Evolutionary conservation across 2,113 vertebrate species (phyloP).

Genomic region (Malurus melanocephalus): DNA sequence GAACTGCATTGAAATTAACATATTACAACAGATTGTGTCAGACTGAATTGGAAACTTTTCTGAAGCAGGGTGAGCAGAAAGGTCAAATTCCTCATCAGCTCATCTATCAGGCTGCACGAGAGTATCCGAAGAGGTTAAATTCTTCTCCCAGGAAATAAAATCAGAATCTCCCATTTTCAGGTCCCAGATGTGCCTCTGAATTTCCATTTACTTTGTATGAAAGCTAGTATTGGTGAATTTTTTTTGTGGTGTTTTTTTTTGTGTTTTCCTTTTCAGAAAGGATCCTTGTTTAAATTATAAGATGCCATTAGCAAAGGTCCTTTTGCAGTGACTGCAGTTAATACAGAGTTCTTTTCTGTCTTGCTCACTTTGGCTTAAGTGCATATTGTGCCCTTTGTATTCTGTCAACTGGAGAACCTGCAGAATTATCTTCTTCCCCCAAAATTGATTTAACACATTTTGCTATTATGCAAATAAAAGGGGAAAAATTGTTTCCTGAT

Average conservation of each 20-base stretch:
- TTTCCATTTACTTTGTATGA: constrained; percentile 4
- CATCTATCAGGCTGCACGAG: background rate
- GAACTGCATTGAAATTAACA: constrained; percentile 67
- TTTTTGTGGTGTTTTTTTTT: too few relatives aligned
- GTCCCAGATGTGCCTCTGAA: background rate
- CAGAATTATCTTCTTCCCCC: background rate
- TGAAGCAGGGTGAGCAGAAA: constrained; percentile 53
- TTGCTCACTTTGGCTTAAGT: background rate
- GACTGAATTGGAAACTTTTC: constrained; percentile 54
- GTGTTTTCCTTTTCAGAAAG: background rate
- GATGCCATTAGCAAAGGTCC: constrained; percentile 8
- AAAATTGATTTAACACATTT: constrained; percentile 14
- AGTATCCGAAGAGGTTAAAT: constrained; percentile 1
- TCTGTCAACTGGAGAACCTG: background rate
- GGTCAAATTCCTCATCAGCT: constrained; percentile 62
- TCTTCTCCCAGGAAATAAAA: constrained; percentile 48
- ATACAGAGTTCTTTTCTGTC: background rate
- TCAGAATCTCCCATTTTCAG: constrained; percentile 5
- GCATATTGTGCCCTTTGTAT: background rate
- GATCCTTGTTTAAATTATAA: constrained; percentile 26
- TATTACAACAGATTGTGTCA: constrained; percentile 66
- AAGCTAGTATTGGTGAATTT: background rate
- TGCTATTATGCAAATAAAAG: constrained; percentile 1
- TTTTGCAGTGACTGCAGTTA: constrained; percentile 24
- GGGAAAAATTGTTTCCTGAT: background rate